Evolutionary conservation across 2,113 vertebrate genomes (phyloP).

Genomic region (Thinocorus orbignyianus): DNA sequence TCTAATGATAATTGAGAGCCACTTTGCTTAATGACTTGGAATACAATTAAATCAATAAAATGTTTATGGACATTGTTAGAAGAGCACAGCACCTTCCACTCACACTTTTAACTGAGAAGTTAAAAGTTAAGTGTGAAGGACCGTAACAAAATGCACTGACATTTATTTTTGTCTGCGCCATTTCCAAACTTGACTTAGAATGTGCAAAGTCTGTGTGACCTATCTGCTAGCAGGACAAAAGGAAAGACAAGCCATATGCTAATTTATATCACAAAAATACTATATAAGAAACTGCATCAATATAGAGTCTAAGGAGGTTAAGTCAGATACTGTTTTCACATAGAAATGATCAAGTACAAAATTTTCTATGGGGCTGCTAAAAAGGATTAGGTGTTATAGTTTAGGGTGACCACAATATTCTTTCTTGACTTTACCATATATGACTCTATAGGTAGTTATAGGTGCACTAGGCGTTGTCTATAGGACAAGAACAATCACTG

Average conservation of each 20-base stretch:
- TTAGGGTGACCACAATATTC: not conserved
- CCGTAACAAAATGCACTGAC: not conserved
- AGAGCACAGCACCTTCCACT: not conserved
- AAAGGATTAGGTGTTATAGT: not conserved
- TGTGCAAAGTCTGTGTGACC: not conserved
- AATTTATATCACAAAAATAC: not conserved
- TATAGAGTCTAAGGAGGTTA: not conserved
- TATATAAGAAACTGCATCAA: not conserved
- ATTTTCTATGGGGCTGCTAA: not conserved
- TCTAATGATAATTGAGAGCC: not conserved
- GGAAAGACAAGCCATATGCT: not conserved
- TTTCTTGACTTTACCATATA: not conserved
- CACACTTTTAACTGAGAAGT: not conserved
- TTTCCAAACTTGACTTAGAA: not conserved
- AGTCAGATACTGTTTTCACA: not conserved
- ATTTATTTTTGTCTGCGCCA: not conserved
- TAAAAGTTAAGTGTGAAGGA: not conserved
- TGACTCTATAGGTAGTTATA: not conserved
- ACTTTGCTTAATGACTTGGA: constrained; percentile 30
- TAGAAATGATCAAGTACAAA: not conserved
- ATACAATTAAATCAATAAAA: constrained; percentile 37
- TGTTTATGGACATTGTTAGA: constrained; percentile 8
- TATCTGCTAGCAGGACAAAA: not conserved
- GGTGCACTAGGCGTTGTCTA: not conserved
- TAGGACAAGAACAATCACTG: not conserved